Conservation (phyloP, 2,113 vertebrate genomes). For the Megalops atlanticus region DNA sequence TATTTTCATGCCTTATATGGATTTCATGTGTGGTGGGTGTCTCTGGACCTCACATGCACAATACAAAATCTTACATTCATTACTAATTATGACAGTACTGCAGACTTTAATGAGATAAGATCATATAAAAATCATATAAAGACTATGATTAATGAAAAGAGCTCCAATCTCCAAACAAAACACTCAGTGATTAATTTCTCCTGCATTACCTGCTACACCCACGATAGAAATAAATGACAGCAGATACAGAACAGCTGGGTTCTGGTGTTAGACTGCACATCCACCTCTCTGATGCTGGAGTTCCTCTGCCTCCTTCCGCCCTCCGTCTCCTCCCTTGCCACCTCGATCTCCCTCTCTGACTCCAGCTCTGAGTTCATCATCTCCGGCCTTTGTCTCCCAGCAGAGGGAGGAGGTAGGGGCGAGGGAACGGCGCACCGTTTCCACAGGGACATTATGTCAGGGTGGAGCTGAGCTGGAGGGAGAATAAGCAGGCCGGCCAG, state of each 20-base stretch:
- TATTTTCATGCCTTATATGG: too few relatives aligned
- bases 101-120: too few relatives aligned
- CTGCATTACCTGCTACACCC: neutral
- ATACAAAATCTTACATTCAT: neutral
- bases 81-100: neutral
- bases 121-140: too few relatives aligned
- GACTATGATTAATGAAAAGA: too few relatives aligned
- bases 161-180: too few relatives aligned
- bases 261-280: neutral
- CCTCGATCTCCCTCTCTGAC: constrained; percentile 47
- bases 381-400: constrained; percentile 1
- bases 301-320: constrained; percentile 38
- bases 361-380: constrained; percentile 13
- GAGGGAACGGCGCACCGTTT: constrained; percentile 45
- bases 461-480: constrained; percentile 51
- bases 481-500: neutral
- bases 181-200: neutral
- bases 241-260: neutral
- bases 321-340: constrained; percentile 41
- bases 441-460: constrained; percentile 59
- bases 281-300: constrained; percentile 55
- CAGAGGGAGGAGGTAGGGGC: neutral
- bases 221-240: neutral
- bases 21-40: neutral
- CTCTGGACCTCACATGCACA: too few relatives aligned